These are phyloP conservation scores for Camponotus floridanus DNA, from an alignment of 1,140 invertebrate species.

Conservation along the genomic window DNA sequence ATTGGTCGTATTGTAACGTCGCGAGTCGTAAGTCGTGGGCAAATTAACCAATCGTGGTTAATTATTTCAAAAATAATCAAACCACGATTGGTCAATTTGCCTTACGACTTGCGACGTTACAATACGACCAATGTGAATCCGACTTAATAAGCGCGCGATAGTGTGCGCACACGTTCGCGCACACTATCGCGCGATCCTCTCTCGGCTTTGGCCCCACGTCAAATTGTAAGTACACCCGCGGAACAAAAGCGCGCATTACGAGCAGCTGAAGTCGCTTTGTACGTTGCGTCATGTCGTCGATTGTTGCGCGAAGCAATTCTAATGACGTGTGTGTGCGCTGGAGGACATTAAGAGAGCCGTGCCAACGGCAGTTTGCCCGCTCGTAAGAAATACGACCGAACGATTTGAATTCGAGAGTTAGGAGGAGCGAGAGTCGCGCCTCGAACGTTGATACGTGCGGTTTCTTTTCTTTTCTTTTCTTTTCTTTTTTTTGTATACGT, in stretches of 20 bases:
- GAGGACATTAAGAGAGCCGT: constrained; percentile 7
- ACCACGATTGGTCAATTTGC: too few species aligned
- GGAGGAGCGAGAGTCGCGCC: background rate
- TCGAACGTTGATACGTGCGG: background rate
- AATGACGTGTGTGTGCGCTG: background rate
- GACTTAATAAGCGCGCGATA: too few species aligned
- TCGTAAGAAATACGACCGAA: constrained; percentile 10
- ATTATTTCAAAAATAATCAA: too few species aligned
- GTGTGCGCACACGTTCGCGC: constrained; percentile 10
- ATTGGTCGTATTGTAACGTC: too few species aligned
- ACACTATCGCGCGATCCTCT: constrained; percentile 16
- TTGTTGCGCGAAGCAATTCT: constrained; percentile 25
- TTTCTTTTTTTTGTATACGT: background rate
- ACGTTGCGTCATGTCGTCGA: constrained; percentile 52
- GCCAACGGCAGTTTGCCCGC: background rate
- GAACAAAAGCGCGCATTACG: constrained; percentile 64
- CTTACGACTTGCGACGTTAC: too few species aligned
- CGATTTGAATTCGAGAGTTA: constrained; percentile 35
- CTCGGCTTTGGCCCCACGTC: constrained; percentile 53
- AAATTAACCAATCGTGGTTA: too few species aligned
- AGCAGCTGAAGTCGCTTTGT: constrained; percentile 21
- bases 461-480: too few species aligned
- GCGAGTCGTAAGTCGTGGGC: too few species aligned
- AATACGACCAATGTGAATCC: too few species aligned
- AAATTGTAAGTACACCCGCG: constrained; percentile 48